phyloP scores from a whole-genome alignment of 2,113 vertebrate species.

The Globicephala melas region DNA sequence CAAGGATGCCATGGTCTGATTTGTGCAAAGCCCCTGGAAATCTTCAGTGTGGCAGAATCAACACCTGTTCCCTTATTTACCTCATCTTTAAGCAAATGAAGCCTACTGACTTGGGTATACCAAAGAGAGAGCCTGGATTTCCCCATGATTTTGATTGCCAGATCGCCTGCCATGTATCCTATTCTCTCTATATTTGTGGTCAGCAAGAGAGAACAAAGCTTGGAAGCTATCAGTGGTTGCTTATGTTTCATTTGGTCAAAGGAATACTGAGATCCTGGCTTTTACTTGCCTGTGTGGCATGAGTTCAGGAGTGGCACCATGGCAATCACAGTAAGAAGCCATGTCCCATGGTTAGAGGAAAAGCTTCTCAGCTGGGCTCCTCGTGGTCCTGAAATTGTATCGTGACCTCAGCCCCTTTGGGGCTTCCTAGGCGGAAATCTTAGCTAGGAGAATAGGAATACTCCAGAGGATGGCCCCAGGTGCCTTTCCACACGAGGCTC shows the following conservation, averaged over 20 bases:
- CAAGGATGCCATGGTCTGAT: background rate
- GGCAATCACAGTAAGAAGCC: background rate
- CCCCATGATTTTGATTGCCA: background rate
- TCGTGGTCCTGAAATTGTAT: slow-evolving; percentile 36
- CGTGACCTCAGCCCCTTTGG: slow-evolving; percentile 26
- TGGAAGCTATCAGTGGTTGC: background rate
- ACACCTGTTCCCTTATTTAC: background rate
- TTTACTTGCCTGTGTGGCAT: background rate
- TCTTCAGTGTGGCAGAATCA: background rate
- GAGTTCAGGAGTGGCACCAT: background rate
- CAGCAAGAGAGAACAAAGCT: background rate
- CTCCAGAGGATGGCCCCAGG: slow-evolving; percentile 32
- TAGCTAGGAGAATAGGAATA: slow-evolving; percentile 51
- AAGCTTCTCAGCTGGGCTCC: background rate
- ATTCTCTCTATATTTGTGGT: background rate
- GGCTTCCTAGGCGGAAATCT: slow-evolving; percentile 63
- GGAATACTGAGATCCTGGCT: background rate
- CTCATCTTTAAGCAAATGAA: slow-evolving; percentile 21
- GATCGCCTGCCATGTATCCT: background rate
- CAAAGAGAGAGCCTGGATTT: background rate
- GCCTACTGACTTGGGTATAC: background rate
- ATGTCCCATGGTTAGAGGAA: slow-evolving; percentile 52
- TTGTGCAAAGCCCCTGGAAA: background rate
- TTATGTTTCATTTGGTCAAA: background rate
- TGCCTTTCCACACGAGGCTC: background rate